Conservation (phyloP, 2,797 vertebrate species). For the Halcyon chelicuti region DNA sequence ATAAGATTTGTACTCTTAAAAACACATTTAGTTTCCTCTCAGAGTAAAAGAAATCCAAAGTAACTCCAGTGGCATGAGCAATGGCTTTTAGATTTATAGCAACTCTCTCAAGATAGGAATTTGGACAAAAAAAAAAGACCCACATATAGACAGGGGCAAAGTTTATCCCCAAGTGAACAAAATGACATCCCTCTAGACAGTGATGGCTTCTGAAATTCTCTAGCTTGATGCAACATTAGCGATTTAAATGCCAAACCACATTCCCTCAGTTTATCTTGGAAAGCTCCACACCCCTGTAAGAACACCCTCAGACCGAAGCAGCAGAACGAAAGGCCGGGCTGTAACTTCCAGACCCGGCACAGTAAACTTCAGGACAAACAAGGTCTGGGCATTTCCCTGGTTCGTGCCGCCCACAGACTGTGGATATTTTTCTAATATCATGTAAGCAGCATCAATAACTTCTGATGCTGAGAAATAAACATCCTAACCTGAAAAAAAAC, state of each 20-base stretch:
- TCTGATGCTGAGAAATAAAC: not conserved
- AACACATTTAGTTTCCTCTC: not conserved
- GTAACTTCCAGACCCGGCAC: conserved; percentile 38
- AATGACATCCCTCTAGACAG: conserved; percentile 43
- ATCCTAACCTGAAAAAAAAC: not conserved
- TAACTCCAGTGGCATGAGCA: not conserved
- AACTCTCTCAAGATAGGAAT: not conserved
- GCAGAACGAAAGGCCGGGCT: conserved; percentile 74
- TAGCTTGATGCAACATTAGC: conserved; percentile 48
- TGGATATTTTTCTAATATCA: not conserved
- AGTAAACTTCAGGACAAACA: conserved; percentile 44
- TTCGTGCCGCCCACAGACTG: not conserved
- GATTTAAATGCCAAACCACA: conserved; percentile 76
- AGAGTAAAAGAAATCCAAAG: not conserved
- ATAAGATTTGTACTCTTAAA: not conserved
- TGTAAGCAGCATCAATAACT: not conserved
- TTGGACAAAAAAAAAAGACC: not conserved
- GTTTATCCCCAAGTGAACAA: conserved; percentile 17
- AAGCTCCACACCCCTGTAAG: conserved; percentile 38
- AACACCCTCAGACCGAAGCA: conserved; percentile 68
- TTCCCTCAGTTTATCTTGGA: conserved; percentile 70
- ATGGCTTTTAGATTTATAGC: not conserved
- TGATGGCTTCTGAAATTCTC: conserved; percentile 68
- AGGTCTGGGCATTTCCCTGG: not conserved
- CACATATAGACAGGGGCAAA: not conserved